Evolutionary conservation across 2,113 vertebrate genomes (phyloP).

Genomic region (Phaethon lepturus): DNA sequence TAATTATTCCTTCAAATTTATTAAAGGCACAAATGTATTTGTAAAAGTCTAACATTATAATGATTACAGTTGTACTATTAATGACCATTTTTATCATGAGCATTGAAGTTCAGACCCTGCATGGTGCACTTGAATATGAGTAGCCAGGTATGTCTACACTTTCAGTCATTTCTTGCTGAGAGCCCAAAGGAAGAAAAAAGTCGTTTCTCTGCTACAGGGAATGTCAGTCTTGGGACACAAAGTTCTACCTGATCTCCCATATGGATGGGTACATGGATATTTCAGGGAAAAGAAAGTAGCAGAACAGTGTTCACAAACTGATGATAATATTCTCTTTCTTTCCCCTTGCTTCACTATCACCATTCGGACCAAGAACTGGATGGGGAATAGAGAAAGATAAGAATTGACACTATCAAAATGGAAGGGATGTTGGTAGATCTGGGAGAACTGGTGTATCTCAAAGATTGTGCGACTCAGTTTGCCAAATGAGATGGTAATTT

Average conservation of each 20-base stretch:
- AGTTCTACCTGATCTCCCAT: neutral
- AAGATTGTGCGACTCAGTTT: neutral
- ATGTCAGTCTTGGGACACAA: neutral
- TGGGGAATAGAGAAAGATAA: neutral
- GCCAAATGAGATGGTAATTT: neutral
- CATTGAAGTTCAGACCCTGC: neutral
- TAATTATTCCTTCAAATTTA: neutral
- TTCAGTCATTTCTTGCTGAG: neutral
- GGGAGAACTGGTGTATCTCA: neutral
- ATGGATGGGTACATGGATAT: neutral
- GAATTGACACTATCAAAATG: neutral
- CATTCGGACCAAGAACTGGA: neutral
- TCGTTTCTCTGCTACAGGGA: neutral
- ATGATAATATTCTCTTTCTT: neutral
- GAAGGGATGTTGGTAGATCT: neutral
- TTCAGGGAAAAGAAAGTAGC: neutral
- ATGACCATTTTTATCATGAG: neutral
- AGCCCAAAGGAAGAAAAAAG: neutral
- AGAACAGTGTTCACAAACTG: neutral
- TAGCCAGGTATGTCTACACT: neutral
- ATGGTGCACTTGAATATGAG: neutral
- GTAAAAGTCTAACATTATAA: neutral
- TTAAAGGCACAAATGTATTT: neutral
- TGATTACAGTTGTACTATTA: neutral
- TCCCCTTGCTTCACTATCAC: neutral